Conservation (phyloP, 2,797 vertebrate genomes). For the Uromys caudimaculatus region DNA sequence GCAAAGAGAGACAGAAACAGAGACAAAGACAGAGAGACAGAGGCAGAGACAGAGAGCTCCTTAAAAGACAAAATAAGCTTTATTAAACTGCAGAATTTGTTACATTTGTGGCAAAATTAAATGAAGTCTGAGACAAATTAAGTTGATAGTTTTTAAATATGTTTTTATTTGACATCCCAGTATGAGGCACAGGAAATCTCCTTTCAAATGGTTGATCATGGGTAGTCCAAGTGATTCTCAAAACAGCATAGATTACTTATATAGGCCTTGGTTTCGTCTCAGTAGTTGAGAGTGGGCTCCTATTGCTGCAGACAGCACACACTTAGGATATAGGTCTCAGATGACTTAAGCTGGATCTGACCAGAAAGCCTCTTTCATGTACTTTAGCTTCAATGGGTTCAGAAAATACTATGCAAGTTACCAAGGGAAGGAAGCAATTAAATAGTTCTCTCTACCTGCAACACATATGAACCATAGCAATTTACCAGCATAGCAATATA, state of each 20-base stretch:
- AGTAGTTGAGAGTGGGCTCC: not conserved
- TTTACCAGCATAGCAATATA: not conserved
- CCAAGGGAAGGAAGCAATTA: not conserved
- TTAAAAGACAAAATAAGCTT: not conserved
- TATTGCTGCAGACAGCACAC: not conserved
- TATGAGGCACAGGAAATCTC: not conserved
- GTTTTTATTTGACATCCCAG: not conserved
- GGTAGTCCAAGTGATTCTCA: not conserved
- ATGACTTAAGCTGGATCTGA: not conserved
- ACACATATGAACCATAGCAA: not conserved
- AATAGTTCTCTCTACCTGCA: not conserved
- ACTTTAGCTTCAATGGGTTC: not conserved
- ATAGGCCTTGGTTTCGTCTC: not conserved
- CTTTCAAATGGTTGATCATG: not conserved
- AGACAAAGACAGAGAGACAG: too few species aligned
- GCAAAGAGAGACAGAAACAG: too few species aligned
- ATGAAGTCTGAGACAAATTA: conserved; percentile 1
- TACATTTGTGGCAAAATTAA: not conserved
- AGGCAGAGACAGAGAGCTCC: not conserved
- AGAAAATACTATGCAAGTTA: not conserved
- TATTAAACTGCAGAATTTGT: not conserved
- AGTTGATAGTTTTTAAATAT: not conserved
- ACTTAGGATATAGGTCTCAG: not conserved
- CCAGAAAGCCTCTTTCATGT: not conserved
- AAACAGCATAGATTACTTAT: not conserved